A percentile compares a stretch with the other conserved stretches of the same genome.
phyloP scores from a whole-genome alignment of 2,797 vertebrate genomes.

The Melanotaenia maccullochi region DNA sequence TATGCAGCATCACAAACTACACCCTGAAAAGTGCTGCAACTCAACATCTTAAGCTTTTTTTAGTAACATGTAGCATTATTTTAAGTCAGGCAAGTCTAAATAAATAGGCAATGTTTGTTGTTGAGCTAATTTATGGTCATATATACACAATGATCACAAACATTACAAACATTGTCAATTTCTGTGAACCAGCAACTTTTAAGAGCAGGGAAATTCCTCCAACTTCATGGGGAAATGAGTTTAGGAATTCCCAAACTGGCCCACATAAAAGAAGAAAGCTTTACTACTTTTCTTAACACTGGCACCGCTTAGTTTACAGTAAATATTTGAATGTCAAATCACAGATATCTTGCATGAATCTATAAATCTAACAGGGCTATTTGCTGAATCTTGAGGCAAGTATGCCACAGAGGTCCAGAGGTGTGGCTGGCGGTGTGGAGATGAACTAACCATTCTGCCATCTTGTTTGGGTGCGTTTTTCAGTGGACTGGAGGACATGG shows the following conservation, averaged over 20 bases:
- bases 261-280: slow-evolving; percentile 44
- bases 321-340: slow-evolving; percentile 44
- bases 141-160: too few relatives aligned
- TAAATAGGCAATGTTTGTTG: too few relatives aligned
- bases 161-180: neutral
- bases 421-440: neutral
- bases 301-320: slow-evolving; percentile 13
- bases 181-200: slow-evolving; percentile 12
- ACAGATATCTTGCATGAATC: slow-evolving; percentile 12
- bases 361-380: slow-evolving; percentile 21
- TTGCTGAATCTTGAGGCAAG: slow-evolving; percentile 12
- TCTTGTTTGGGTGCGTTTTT: slow-evolving; percentile 71
- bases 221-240: slow-evolving; percentile 34
- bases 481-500: slow-evolving; percentile 71
- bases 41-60: too few relatives aligned
- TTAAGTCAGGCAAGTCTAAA: too few relatives aligned
- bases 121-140: too few relatives aligned
- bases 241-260: slow-evolving; percentile 52
- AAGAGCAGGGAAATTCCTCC: slow-evolving; percentile 44
- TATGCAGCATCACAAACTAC: too few relatives aligned
- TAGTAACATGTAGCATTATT: too few relatives aligned
- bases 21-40: too few relatives aligned
- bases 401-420: slow-evolving; percentile 7
- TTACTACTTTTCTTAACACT: slow-evolving; percentile 30
- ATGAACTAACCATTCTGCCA: slow-evolving; percentile 81